Evolutionary conservation across 1,140 invertebrate species (phyloP).

Genomic region (Mizuhopecten yessoensis): DNA sequence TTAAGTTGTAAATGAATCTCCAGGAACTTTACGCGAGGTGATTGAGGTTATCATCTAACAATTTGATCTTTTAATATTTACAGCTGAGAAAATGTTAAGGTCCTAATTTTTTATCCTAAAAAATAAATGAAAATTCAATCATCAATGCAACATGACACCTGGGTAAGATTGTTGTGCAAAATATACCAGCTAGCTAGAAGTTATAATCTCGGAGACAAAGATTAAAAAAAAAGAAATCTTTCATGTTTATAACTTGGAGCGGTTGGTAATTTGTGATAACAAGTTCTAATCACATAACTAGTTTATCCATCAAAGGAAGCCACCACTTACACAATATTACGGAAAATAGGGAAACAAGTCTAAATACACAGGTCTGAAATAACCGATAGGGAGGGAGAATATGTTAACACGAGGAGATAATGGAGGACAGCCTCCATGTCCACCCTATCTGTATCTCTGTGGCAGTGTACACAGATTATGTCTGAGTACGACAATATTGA

Average conservation of each 20-base stretch:
- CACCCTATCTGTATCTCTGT: neutral
- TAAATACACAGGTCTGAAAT: neutral
- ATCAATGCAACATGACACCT: too few species aligned
- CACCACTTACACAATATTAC: neutral
- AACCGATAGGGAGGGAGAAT: neutral
- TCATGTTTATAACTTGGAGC: neutral
- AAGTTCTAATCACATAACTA: neutral
- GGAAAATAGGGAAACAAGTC: slow-evolving; percentile 20
- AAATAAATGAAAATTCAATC: too few species aligned
- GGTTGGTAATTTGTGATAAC: neutral
- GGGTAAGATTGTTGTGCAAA: too few species aligned
- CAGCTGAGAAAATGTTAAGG: too few species aligned
- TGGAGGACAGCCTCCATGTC: neutral
- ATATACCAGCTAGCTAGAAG: too few species aligned
- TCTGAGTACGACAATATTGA: neutral
- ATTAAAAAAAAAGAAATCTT: neutral
- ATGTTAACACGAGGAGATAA: neutral
- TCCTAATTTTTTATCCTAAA: too few species aligned
- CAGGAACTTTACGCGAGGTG: too few species aligned
- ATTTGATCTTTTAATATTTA: too few species aligned
- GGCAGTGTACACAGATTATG: neutral
- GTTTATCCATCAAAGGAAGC: neutral
- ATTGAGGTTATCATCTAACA: too few species aligned
- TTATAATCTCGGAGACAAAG: neutral
- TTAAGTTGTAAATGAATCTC: too few species aligned